Evolutionary conservation across 2,888 invertebrate genomes (phyloP), one percentile per base, ranked within the genome.

Genomic region (Hydraecia micacea): DNA sequence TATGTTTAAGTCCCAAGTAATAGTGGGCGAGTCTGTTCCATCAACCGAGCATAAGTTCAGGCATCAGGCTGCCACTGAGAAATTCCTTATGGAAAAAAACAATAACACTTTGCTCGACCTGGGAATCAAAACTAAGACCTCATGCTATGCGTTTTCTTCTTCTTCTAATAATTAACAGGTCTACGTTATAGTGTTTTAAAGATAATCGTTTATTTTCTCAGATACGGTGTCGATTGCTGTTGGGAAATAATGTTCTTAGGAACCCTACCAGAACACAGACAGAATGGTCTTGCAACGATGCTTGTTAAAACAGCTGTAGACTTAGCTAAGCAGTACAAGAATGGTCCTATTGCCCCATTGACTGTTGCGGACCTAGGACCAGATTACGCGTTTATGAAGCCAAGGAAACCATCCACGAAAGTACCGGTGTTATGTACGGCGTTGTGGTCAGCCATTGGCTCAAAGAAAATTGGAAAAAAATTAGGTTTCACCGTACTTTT

Each of bases 171-270:
- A 21, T 28, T 46, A 42, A 6, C 9, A 46, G 46, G 13, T 67
- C 11, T 28, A 13, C 28, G 0, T 32, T 49, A n/a, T 0, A 15
- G 21, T 49, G 28, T 49, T 68, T 67, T 18, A 46, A 67, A 67
- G 6, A 25, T 46, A 25, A 32, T 52, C 1, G 28, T 52, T 1
- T 1, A 1, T 69, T 52, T 68, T 92, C 92, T 71, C 91, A 96
- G 96, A 76, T 98, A 97, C 86, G 94, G 97, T 39, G 96, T 97
- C 0, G 97, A 97, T 76, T 98, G 97, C 90, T 94, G 97, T 6
- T 89, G 98, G 71, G 98, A 98, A 93, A 91, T 98, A 15, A 98
- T 98, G 98, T 98, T 98, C 85, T 87, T 98, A 46, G 97, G 95
- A 0, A 98, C 98, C 0, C 88, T 96, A 7, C 95, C 96, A 0